Evolutionary conservation across 35 echinoderm and acorn worm genomes (phyloP).

Genomic region (Nesometra sesokonis): DNA sequence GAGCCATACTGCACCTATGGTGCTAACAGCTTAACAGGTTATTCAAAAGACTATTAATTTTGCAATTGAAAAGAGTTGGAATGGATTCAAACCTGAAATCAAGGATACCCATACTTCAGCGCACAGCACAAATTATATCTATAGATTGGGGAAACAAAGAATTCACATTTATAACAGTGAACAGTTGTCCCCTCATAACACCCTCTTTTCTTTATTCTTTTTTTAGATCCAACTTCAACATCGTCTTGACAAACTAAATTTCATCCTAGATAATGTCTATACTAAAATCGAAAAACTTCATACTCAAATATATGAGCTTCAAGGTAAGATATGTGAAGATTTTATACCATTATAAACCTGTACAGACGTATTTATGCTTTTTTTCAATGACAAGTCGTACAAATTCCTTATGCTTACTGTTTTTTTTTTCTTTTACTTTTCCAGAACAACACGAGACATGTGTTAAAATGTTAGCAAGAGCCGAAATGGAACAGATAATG

Average conservation of each 20-base stretch:
- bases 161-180: too few species aligned
- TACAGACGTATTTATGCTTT: too few species aligned
- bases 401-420: neutral
- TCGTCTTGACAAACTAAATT: conserved; percentile 23
- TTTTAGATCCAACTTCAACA: conserved; percentile 37
- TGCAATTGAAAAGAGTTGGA: too few species aligned
- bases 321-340: neutral
- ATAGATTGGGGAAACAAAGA: too few species aligned
- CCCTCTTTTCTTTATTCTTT: neutral
- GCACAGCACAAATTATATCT: too few species aligned
- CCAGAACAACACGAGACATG: neutral
- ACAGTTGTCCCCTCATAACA: too few species aligned
- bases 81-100: too few species aligned
- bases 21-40: too few species aligned
- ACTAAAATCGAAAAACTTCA: conserved; percentile 24
- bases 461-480: neutral
- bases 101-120: too few species aligned
- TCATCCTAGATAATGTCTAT: conserved; percentile 28
- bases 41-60: too few species aligned
- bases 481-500: neutral
- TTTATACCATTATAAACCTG: neutral
- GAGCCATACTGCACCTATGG: too few species aligned
- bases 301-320: neutral
- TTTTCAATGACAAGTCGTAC: neutral
- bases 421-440: neutral